phyloP scores from a whole-genome alignment of 2,888 invertebrate genomes.

The Drosophila prolongata region DNA sequence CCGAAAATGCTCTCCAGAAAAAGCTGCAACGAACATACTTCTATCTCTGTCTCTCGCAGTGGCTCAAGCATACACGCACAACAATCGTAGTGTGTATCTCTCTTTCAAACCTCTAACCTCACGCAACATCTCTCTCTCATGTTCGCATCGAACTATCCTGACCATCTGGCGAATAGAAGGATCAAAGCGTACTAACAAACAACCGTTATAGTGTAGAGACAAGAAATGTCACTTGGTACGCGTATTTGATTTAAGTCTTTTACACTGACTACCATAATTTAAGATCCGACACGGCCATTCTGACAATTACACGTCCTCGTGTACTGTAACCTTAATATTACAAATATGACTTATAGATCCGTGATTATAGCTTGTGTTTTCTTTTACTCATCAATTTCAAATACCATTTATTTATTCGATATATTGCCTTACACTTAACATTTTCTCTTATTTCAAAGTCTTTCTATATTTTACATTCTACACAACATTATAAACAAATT shows the following conservation, averaged over 20 bases:
- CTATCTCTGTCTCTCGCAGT: constrained; percentile 1
- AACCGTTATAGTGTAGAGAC: no score
- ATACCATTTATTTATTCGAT: no score
- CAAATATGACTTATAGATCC: no score
- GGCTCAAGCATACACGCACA: constrained; percentile 3
- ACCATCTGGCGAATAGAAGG: background rate
- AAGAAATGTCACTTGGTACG: background rate
- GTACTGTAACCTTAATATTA: no score
- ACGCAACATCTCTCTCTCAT: constrained; percentile 3
- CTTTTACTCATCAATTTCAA: no score
- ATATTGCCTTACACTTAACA: no score
- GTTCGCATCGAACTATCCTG: background rate
- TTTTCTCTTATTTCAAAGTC: no score
- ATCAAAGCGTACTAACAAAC: no score
- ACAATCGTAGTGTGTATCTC: background rate
- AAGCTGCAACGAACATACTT: constrained; percentile 1
- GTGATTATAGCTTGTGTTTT: no score
- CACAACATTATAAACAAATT: background rate
- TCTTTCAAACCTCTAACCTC: background rate
- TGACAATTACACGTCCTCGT: no score
- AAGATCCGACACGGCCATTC: background rate
- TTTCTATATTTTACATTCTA: no score
- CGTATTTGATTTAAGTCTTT: background rate
- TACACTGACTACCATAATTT: background rate
- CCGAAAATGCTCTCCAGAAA: constrained; percentile 1